Percentiles rank a stretch among this genome's conserved stretches.
Evolutionary conservation across 2,113 vertebrate genomes (phyloP).

Genomic region (Neoarius graeffei): DNA sequence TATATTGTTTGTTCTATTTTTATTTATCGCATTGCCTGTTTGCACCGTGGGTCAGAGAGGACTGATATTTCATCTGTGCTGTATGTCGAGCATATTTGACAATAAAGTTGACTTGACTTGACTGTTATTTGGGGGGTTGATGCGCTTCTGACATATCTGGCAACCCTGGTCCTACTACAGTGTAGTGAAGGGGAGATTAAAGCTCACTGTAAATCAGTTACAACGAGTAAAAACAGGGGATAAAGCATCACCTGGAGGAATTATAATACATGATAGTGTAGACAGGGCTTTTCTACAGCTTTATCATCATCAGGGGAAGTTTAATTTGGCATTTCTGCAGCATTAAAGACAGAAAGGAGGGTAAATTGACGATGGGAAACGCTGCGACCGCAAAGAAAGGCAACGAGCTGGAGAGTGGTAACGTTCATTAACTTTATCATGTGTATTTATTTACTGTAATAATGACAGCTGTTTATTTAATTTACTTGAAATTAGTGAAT

Average conservation of each 20-base stretch:
- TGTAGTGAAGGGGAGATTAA: slow-evolving; percentile 28
- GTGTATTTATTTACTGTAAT: not conserved
- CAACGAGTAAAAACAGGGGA: not conserved
- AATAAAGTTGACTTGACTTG: too few relatives aligned
- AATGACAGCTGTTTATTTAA: not conserved
- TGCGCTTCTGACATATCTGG: not conserved
- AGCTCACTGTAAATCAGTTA: slow-evolving; percentile 18
- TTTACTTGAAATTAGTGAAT: too few relatives aligned
- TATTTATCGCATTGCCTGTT: too few relatives aligned
- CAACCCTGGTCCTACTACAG: slow-evolving; percentile 5
- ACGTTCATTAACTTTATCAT: not conserved
- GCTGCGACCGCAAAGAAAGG: slow-evolving; percentile 92
- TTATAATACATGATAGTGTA: not conserved
- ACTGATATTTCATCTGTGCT: too few relatives aligned
- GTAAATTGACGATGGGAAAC: slow-evolving; percentile 82
- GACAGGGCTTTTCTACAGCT: not conserved
- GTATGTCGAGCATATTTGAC: too few relatives aligned
- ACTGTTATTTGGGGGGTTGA: fast-evolving
- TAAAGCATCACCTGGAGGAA: not conserved
- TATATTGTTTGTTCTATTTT: too few relatives aligned
- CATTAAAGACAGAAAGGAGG: not conserved
- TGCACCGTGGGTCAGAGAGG: too few relatives aligned
- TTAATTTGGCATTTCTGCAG: not conserved
- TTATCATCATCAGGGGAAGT: not conserved
- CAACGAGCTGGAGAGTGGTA: slow-evolving; percentile 94